A percentile compares a stretch with the other conserved stretches of the same genome.
Conservation (phyloP, 2,888 invertebrate genomes). For the Dryomyza anilis region DNA sequence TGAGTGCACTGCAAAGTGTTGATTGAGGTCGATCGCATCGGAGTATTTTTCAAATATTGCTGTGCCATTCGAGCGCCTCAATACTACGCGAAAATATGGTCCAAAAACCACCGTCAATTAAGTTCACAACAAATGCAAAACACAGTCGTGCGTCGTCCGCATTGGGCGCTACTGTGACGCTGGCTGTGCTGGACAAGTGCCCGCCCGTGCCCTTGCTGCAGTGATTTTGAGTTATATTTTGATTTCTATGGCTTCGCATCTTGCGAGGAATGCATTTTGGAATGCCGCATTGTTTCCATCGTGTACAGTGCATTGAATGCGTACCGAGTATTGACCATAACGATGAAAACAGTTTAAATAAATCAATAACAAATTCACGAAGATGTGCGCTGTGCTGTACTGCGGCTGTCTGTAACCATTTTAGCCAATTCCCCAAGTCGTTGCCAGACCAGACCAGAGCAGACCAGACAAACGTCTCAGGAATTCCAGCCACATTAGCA, state of each 20-base stretch:
- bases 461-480: constrained; percentile 18
- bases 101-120: constrained; percentile 33
- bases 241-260: constrained; percentile 3
- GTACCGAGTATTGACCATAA: not conserved
- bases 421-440: constrained; percentile 20
- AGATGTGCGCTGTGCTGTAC: not conserved
- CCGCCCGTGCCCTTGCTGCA: too few relatives aligned
- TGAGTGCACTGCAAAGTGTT: not conserved
- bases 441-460: not conserved
- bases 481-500: constrained; percentile 26
- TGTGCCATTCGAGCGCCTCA: not conserved
- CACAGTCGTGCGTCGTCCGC: not conserved
- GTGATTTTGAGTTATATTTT: constrained; percentile 17
- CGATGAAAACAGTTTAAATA: constrained; percentile 38
- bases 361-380: constrained; percentile 41
- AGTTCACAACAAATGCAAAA: not conserved
- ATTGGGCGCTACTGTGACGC: too few relatives aligned
- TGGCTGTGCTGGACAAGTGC: too few relatives aligned
- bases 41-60: not conserved
- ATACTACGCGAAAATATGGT: too few relatives aligned
- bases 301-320: too few relatives aligned
- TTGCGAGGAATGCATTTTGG: constrained; percentile 2
- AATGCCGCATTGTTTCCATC: constrained; percentile 21
- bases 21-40: not conserved
- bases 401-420: constrained; percentile 36